Evolutionary conservation across 1,140 invertebrate genomes (phyloP), one percentile per base, ranked within the genome.

Genomic region (Drosophila arizonae): DNA sequence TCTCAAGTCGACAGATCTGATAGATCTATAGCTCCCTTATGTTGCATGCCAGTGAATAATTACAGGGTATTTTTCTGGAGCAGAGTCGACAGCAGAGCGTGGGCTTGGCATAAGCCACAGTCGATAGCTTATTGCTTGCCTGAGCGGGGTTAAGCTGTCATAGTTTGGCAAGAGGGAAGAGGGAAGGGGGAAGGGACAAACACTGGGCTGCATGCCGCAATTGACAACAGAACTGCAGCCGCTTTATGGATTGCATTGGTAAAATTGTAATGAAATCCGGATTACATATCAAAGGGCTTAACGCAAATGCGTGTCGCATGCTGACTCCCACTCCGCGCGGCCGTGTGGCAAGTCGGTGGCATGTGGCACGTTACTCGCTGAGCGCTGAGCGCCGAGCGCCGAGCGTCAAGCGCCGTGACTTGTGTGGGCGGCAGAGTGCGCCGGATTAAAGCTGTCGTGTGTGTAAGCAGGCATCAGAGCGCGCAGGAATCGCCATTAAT

Each of bases 191-290:
- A 9, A 36, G 0, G 36, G 36, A 3, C 10, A 11, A 39, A 8
- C 11, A 11, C 3, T 39, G 36, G 4, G 43, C n/a, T 45, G 43
- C 5, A 36, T 28, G 24, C 36, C 55, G 13, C 11, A 58, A 67
- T 24, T 52, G 63, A 76, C 60, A 62, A 72, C 63, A n/a, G 63
- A 30, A 30, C 71, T 43, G 57, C 51, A 75, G 26, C 30, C 30
- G 33, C 33, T 33, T 33, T 15, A 76, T 52, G 66, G 62, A 62
- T 72, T 77, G 67, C 30, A 11, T 45, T 72, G 60, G 61, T 79
- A 48, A 79, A 76, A 86, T 50, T 72, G 77, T 86, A 86, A 86
- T 86, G 77, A 77, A 75, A 72, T 81, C 71, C 70, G 81, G 81
- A 77, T 77, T 74, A 74, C 71, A 64, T 48, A 65, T 77, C 68